These are phyloP conservation scores for Delphinus delphis DNA, from an alignment of 2,113 vertebrate species.

Conservation along the genomic window DNA sequence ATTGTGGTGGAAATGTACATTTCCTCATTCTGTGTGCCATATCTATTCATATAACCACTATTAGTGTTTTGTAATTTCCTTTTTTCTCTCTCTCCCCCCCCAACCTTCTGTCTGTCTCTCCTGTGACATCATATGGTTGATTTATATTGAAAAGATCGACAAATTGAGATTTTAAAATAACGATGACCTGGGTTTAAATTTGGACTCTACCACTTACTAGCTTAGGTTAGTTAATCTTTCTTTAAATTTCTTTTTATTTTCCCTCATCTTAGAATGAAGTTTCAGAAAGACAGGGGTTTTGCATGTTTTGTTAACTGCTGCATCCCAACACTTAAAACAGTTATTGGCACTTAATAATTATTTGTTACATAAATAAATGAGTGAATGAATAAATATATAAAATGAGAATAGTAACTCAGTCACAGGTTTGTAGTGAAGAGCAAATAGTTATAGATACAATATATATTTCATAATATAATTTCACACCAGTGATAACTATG, in stretches of 20 bases:
- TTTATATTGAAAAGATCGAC: neutral
- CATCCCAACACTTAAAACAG: no score
- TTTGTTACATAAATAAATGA: no score
- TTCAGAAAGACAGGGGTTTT: neutral
- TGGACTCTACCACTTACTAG: neutral
- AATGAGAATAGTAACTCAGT: neutral
- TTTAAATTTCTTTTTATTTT: neutral
- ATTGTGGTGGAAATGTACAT: neutral
- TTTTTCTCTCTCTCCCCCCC: no score
- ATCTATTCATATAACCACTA: neutral
- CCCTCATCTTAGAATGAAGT: neutral
- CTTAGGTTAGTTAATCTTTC: neutral
- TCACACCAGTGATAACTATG: neutral
- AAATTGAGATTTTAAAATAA: neutral
- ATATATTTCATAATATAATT: neutral
- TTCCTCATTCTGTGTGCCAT: neutral
- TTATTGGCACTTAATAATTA: no score
- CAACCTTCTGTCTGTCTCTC: neutral
- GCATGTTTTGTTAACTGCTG: neutral
- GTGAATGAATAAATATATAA: no score
- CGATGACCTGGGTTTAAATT: neutral
- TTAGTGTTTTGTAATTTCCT: neutral
- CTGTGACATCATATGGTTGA: neutral
- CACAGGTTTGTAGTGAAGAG: neutral
- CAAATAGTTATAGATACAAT: neutral